Evolutionary conservation across 2,797 vertebrate species (phyloP).

Genomic region (Miichthys miiuy): DNA sequence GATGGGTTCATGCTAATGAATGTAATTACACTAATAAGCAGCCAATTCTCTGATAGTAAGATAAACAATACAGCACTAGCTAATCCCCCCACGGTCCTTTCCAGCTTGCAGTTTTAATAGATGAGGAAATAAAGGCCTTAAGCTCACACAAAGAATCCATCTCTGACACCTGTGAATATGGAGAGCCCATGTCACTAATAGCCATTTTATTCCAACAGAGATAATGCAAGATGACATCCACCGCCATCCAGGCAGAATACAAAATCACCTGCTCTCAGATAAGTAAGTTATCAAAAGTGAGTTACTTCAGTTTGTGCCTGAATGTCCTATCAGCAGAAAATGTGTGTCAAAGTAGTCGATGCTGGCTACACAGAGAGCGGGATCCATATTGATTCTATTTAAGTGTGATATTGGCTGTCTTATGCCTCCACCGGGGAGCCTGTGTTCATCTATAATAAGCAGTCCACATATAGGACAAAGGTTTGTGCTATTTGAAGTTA

Average conservation of each 20-base stretch:
- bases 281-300: slow-evolving; percentile 59
- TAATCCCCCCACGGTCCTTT: slow-evolving; percentile 45
- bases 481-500: slow-evolving; percentile 36
- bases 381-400: slow-evolving; percentile 69
- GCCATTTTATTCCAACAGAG: slow-evolving; percentile 64
- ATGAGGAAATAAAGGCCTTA: slow-evolving; percentile 73
- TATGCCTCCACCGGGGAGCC: slow-evolving; percentile 25
- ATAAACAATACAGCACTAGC: slow-evolving; percentile 47
- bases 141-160: slow-evolving; percentile 65
- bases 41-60: slow-evolving; percentile 64
- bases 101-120: slow-evolving; percentile 63
- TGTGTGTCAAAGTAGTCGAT: slow-evolving; percentile 51
- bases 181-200: slow-evolving; percentile 60
- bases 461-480: slow-evolving; percentile 32
- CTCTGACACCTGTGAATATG: slow-evolving; percentile 63
- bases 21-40: slow-evolving; percentile 76
- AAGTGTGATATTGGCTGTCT: slow-evolving; percentile 64
- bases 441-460: slow-evolving; percentile 51
- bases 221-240: slow-evolving; percentile 68
- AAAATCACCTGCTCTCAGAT: slow-evolving; percentile 59
- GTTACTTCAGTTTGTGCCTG: slow-evolving; percentile 24
- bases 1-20: slow-evolving; percentile 67
- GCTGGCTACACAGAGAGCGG: slow-evolving; percentile 22
- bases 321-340: slow-evolving; percentile 34
- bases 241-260: slow-evolving; percentile 52